Conservation (phyloP, 2,113 vertebrate species). For the Gymnorhina tibicen region DNA sequence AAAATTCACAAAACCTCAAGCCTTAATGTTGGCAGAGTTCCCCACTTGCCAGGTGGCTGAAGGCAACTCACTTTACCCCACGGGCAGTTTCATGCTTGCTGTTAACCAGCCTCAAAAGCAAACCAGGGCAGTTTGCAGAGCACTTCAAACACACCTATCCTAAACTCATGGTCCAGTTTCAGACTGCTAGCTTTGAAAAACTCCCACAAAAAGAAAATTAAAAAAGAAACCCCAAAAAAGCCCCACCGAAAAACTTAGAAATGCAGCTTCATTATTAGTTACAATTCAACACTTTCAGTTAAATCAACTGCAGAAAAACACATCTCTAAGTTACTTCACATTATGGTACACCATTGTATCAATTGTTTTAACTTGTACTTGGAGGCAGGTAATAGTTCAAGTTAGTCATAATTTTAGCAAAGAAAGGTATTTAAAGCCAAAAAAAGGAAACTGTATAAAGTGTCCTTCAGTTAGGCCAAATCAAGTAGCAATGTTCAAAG, state of each 20-base stretch:
- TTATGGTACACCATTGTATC: neutral
- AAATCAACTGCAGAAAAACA: neutral
- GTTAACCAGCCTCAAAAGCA: neutral
- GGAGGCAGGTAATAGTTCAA: neutral
- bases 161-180: neutral
- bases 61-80: neutral
- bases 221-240: neutral
- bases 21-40: neutral
- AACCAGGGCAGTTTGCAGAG: neutral
- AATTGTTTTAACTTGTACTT: neutral
- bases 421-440: neutral
- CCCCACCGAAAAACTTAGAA: neutral
- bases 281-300: neutral
- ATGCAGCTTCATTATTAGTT: neutral
- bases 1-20: neutral
- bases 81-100: neutral
- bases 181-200: neutral
- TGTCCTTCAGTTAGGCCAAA: neutral
- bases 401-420: neutral
- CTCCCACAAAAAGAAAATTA: neutral
- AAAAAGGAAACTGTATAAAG: neutral
- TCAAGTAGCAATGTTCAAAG: neutral
- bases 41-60: neutral
- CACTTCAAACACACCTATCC: neutral
- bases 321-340: neutral